Evolutionary conservation across 1,140 invertebrate genomes (phyloP).

Genomic region (Danaus melanippus): DNA sequence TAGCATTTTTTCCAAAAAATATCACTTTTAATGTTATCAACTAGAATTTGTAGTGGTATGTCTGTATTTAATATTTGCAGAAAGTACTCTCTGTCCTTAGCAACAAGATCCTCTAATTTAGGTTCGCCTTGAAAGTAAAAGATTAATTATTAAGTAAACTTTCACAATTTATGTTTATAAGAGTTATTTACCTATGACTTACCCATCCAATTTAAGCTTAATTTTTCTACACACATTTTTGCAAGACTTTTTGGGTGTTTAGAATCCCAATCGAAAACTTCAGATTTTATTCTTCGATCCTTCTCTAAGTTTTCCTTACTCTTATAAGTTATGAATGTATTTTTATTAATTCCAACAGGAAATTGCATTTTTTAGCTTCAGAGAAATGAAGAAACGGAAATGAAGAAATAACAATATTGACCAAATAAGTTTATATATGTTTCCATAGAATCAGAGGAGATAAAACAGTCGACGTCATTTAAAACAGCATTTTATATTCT

Average conservation of each 20-base stretch:
- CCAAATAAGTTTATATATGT: no score
- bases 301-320: slow-evolving; percentile 31
- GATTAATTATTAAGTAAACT: no score
- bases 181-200: slow-evolving; percentile 10
- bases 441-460: no score
- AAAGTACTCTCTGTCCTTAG: slow-evolving; percentile 63
- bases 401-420: no score
- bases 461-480: no score
- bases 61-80: slow-evolving; percentile 60
- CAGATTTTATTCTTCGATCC: slow-evolving; percentile 44
- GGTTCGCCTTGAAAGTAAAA: slow-evolving; percentile 35
- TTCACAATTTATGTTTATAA: neutral
- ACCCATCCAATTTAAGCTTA: slow-evolving; percentile 63
- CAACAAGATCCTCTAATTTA: slow-evolving; percentile 42
- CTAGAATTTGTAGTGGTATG: slow-evolving; percentile 59
- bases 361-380: slow-evolving; percentile 35
- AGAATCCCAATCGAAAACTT: slow-evolving; percentile 58
- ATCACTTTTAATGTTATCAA: slow-evolving; percentile 64
- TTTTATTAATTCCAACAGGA: slow-evolving; percentile 41
- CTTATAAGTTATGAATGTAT: slow-evolving; percentile 55
- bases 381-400: no score
- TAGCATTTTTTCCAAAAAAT: slow-evolving; percentile 70
- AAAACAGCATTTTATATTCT: no score
- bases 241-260: slow-evolving; percentile 52
- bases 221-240: slow-evolving; percentile 54